These are phyloP conservation scores for Falco cherrug DNA, from an alignment of 2,797 vertebrate species.

Conservation along the genomic window DNA sequence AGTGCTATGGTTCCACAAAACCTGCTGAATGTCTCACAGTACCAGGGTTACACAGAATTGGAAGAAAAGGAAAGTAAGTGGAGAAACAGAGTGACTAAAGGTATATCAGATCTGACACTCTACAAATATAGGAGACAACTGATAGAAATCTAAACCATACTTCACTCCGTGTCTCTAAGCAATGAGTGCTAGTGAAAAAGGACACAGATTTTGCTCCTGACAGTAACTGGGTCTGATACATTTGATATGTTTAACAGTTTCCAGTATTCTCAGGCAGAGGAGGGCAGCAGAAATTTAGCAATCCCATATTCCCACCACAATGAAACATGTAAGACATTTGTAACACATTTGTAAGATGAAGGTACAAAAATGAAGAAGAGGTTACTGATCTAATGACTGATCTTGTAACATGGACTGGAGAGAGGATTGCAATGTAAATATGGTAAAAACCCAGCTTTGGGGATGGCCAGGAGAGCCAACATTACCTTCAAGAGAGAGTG, in stretches of 20 bases:
- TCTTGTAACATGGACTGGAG: background rate
- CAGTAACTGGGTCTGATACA: background rate
- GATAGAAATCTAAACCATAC: slow-evolving; percentile 3
- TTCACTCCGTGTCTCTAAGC: background rate
- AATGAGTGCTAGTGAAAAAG: background rate
- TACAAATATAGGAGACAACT: background rate
- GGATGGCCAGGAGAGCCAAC: background rate
- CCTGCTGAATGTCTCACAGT: background rate
- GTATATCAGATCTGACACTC: slow-evolving; percentile 2
- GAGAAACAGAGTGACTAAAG: background rate
- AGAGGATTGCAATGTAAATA: background rate
- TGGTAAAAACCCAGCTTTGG: accelerated
- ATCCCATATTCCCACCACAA: background rate
- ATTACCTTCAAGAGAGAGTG: background rate
- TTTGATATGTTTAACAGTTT: background rate
- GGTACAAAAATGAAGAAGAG: background rate
- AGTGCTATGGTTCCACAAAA: background rate
- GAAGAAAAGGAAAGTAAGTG: background rate
- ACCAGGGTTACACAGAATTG: background rate
- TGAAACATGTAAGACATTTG: background rate
- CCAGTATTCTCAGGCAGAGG: background rate
- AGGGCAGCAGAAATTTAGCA: background rate
- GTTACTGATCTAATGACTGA: background rate
- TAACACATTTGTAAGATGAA: background rate
- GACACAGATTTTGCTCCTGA: background rate